Base-by-base conservation (phyloP, 2,797 vertebrate species). In the Sebastolobus altivelis region DNA sequence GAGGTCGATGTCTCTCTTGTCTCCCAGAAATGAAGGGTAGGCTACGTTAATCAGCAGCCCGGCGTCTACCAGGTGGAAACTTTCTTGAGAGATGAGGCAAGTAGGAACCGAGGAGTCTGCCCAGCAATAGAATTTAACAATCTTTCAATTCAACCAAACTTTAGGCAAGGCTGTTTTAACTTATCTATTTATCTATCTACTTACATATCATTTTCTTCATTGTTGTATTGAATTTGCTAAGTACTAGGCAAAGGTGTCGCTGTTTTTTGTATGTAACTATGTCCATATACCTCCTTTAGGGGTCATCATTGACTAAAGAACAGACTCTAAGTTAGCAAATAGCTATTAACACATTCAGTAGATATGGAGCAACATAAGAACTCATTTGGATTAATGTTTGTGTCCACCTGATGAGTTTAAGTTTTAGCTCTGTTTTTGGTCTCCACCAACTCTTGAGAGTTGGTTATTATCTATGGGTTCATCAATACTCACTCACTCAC, bases 21-120 rank as follows among this genome's bases (percentile, higher is more conserved):
- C 81, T 49, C 94, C 94, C 80, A 94, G 83, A 49, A 94, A 92
- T 6, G 92, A 58, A 22, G 93, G 93, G 60, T 93, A 94, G 3
- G 46, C 71, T 3, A 83, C 90, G 4, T 94, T 94, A 27, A 93
- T 81, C 31, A 89, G 0, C 69, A 93, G 22, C 12, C 92, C 94
- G 0, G 83, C 93, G 4, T 94, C 93, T 0, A 89, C 8, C 76
- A 94, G 89, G 55, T 92, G 55, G 33, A 93, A 10, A 0, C 0
- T 62, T 6, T 93, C 68, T 5, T 55, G 2, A 1, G 38, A 38
- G 10, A 0, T 2, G 10, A 94, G 90, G 78, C 87, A 89, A 6
- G 56, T 1, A 25, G 93, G 93, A 52, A 90, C 8, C 5, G 33
- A 58, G 3, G 67, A 18, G 61, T 93, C 93, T 94, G 79, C 33